Evolutionary conservation across 2,888 invertebrate genomes (phyloP).

Genomic region (Drosophila paracracens): DNA sequence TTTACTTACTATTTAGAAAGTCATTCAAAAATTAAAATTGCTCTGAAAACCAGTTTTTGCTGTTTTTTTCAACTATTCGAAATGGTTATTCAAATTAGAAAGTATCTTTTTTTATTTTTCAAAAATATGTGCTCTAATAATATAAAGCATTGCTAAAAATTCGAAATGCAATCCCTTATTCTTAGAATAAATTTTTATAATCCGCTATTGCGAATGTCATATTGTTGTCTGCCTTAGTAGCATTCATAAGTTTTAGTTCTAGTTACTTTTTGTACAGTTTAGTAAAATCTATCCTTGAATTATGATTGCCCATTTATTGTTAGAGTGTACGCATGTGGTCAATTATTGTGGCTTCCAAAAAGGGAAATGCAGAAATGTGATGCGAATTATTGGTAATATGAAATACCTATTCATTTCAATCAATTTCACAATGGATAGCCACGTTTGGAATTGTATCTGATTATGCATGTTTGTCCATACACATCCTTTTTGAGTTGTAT

Average conservation of each 20-base stretch:
- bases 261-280: not conserved
- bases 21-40: not conserved
- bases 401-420: not conserved
- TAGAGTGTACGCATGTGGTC: not conserved
- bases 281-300: not conserved
- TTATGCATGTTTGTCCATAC: not conserved
- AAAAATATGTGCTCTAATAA: not conserved
- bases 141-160: not conserved
- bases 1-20: not conserved
- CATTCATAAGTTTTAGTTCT: not conserved
- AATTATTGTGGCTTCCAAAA: not conserved
- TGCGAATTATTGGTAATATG: not conserved
- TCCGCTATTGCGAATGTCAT: not conserved
- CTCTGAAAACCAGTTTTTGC: not conserved
- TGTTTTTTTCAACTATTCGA: not conserved
- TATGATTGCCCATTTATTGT: not conserved
- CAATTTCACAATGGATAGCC: not conserved
- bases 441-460: not conserved
- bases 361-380: not conserved
- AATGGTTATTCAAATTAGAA: not conserved
- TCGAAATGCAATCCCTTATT: not conserved
- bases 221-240: not conserved
- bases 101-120: not conserved
- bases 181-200: not conserved
- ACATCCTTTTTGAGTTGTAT: not conserved